phyloP scores from a whole-genome alignment of 1,140 invertebrate species.

The Cyphomyrmex costatus region DNA sequence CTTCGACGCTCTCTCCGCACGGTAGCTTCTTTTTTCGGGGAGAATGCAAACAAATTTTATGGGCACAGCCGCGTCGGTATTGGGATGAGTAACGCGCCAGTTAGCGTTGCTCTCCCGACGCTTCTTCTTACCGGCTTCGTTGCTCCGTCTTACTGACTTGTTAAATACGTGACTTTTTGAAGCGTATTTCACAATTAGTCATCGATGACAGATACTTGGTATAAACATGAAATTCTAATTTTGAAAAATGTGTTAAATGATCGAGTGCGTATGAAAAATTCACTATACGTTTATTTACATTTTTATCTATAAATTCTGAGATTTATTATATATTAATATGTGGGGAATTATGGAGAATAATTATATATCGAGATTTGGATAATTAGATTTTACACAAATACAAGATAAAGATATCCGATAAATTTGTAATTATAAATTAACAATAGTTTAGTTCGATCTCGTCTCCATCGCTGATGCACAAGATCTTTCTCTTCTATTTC shows the following conservation, averaged over 20 bases:
- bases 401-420: not conserved
- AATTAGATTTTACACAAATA: not conserved
- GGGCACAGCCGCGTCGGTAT: conserved; percentile 46
- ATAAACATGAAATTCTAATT: not conserved
- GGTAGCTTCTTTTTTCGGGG: conserved; percentile 70
- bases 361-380: not conserved
- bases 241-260: not conserved
- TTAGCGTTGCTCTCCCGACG: conserved; percentile 66
- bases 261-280: not conserved
- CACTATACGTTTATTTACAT: not conserved
- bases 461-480: not conserved
- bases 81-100: conserved; percentile 58
- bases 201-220: not conserved
- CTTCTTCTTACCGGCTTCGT: conserved; percentile 65
- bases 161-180: not conserved
- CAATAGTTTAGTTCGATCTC: not conserved
- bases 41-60: conserved; percentile 77
- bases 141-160: too few relatives aligned
- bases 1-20: conserved; percentile 71
- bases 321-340: not conserved
- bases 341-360: not conserved
- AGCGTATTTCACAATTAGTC: not conserved
- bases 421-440: conserved; percentile 13
- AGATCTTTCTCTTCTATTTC: not conserved
- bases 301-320: not conserved